These are phyloP conservation scores for Anas georgica DNA, from an alignment of 2,797 vertebrate genomes.

Conservation along the genomic window DNA sequence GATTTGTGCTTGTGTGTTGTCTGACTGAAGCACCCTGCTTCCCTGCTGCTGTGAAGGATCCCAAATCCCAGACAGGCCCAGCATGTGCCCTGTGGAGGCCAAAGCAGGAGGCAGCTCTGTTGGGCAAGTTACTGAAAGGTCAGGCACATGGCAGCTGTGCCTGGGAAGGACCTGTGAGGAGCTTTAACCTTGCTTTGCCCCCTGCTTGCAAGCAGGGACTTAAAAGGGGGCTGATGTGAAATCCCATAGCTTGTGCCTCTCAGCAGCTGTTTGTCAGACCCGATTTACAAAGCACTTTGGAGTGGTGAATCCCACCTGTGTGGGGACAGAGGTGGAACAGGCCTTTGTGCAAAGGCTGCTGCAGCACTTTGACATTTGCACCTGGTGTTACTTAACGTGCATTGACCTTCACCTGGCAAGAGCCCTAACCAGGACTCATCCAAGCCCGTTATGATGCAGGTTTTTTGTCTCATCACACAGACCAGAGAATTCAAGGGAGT, in stretches of 20 bases:
- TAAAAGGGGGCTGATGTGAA: not conserved
- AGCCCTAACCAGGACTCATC: not conserved
- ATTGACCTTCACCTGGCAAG: not conserved
- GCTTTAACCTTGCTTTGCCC: not conserved
- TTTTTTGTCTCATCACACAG: not conserved
- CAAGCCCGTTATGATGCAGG: not conserved
- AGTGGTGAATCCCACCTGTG: not conserved
- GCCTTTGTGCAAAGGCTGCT: not conserved
- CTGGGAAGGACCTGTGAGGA: not conserved
- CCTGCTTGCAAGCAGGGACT: not conserved
- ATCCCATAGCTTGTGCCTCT: not conserved
- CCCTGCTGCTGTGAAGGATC: not conserved
- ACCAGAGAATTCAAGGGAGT: not conserved
- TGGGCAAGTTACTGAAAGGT: not conserved
- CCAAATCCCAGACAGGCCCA: not conserved
- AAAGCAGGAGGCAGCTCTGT: not conserved
- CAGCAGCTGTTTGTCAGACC: not conserved
- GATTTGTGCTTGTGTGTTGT: not conserved
- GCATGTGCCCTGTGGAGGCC: not conserved
- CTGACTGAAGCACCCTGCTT: not conserved
- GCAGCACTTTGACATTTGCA: not conserved
- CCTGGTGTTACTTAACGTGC: not conserved
- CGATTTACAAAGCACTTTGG: not conserved
- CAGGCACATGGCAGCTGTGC: fast-evolving
- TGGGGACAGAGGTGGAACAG: not conserved